Conservation (phyloP, 2,797 vertebrate genomes). For the Scolopax rusticola region DNA sequence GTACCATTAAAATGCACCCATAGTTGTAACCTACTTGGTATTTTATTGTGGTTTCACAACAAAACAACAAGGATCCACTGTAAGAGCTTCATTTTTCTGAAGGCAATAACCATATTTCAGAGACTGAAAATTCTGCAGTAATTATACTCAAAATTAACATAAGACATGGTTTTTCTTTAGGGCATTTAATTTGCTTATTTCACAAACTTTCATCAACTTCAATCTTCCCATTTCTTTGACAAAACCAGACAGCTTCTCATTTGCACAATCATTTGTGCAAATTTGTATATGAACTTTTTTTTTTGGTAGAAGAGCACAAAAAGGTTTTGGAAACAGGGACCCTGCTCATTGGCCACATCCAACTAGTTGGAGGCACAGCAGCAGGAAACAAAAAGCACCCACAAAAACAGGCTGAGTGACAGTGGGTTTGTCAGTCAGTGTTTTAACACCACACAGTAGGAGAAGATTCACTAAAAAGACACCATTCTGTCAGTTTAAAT, state of each 20-base stretch:
- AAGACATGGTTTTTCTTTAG: neutral
- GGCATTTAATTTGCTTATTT: neutral
- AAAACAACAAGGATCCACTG: neutral
- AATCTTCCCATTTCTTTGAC: neutral
- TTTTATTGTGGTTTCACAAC: neutral
- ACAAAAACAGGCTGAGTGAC: neutral
- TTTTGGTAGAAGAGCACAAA: neutral
- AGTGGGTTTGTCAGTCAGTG: neutral
- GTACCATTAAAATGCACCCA: neutral
- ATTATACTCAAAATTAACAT: neutral
- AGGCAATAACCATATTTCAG: neutral
- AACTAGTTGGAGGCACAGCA: neutral
- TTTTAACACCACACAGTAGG: neutral
- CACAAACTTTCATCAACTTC: neutral
- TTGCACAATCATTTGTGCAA: neutral
- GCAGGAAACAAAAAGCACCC: neutral
- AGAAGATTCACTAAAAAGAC: neutral
- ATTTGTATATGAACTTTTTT: neutral
- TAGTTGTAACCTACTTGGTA: neutral
- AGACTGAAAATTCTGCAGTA: neutral
- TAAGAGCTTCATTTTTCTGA: neutral
- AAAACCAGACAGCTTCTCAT: neutral
- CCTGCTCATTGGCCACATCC: neutral
- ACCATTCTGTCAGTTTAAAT: neutral
- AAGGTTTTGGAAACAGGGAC: neutral